Percentiles rank a stretch among this genome's conserved stretches.
Evolutionary conservation across 2,113 vertebrate species (phyloP).

Genomic region (Chlorodrepanis virens): DNA sequence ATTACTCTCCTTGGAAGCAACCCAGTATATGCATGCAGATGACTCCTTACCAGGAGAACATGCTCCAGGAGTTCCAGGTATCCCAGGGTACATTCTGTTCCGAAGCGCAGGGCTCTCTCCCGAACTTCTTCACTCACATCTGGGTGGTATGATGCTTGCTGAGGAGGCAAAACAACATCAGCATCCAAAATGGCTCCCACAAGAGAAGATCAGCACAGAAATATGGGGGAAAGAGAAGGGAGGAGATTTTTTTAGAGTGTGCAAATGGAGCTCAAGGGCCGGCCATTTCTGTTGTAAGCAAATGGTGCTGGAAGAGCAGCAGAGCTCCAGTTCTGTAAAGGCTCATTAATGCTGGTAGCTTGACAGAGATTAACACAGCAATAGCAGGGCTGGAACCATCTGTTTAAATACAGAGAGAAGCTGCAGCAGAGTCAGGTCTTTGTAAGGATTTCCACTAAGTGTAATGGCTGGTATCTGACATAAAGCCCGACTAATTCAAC

Average conservation of each 20-base stretch:
- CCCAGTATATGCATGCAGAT: neutral
- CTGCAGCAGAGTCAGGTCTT: neutral
- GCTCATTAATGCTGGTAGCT: neutral
- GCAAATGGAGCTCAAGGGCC: neutral
- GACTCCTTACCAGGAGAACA: conserved; percentile 84
- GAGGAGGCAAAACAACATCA: neutral
- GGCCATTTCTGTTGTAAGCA: neutral
- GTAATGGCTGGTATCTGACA: neutral
- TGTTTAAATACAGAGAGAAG: neutral
- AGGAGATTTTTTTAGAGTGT: neutral
- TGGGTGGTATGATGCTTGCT: conserved; percentile 92
- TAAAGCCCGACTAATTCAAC: neutral
- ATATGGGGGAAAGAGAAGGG: neutral
- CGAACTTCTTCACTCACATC: conserved; percentile 87
- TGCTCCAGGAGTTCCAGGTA: conserved; percentile 94
- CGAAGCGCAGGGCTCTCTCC: conserved; percentile 83
- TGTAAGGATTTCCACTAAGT: neutral
- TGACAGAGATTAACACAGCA: neutral
- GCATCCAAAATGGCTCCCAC: neutral
- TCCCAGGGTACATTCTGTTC: conserved; percentile 88
- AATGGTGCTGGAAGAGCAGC: neutral
- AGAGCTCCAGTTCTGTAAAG: neutral
- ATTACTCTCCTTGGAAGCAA: neutral
- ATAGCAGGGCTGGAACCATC: neutral
- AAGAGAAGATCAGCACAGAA: neutral